These are phyloP conservation scores for Sinonovacula constricta DNA, from an alignment of 1,140 invertebrate genomes.

Conservation along the genomic window DNA sequence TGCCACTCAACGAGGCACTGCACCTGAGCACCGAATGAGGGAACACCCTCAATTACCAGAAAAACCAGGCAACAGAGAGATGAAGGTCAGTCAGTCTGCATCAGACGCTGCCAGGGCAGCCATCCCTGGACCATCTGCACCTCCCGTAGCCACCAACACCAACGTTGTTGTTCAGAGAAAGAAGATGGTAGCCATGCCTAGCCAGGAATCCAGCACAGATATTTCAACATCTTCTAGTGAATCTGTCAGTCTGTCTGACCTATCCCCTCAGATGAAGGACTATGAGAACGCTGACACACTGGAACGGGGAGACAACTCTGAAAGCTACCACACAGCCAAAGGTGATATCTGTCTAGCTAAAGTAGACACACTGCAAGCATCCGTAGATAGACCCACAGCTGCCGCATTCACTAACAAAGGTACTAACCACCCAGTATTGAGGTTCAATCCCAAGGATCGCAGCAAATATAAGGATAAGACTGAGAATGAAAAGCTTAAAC, in stretches of 20 bases:
- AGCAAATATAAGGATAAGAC: slow-evolving; percentile 24
- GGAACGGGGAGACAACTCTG: slow-evolving; percentile 29
- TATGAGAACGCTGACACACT: slow-evolving; percentile 45
- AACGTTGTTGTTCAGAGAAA: background rate
- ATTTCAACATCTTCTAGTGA: slow-evolving; percentile 41
- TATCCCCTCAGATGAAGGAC: slow-evolving; percentile 17
- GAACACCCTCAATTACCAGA: background rate
- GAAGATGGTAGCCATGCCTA: background rate
- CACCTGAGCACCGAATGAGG: slow-evolving; percentile 20
- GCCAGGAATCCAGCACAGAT: slow-evolving; percentile 14
- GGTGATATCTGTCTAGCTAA: slow-evolving; percentile 39
- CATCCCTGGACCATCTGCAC: background rate
- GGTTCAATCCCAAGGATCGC: slow-evolving; percentile 48
- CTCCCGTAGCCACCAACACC: too few relatives aligned
- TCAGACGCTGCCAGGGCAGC: slow-evolving; percentile 1
- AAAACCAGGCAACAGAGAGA: background rate
- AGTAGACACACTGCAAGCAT: background rate
- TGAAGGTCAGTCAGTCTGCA: too few relatives aligned
- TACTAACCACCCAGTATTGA: slow-evolving; percentile 42
- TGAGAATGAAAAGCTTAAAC: slow-evolving; percentile 27
- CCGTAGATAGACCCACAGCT: slow-evolving; percentile 16
- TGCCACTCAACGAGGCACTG: slow-evolving; percentile 18
- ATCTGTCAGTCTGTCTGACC: slow-evolving; percentile 33
- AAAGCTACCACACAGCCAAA: slow-evolving; percentile 36
- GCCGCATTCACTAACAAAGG: slow-evolving; percentile 40